Conservation (phyloP, 2,888 invertebrate species). For the Troides helena region DNA sequence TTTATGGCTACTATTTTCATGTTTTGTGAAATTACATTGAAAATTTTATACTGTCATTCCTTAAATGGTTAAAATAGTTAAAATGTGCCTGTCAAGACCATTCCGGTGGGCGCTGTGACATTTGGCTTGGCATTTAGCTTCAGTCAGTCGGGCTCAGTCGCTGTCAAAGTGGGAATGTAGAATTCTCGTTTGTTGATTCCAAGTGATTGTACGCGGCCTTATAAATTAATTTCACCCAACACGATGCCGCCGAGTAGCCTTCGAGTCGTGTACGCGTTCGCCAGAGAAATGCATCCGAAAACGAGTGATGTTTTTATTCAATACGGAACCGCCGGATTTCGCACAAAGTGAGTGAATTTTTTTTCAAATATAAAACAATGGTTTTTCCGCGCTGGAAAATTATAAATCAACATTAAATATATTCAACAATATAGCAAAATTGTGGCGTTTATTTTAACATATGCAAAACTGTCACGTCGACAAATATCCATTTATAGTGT, state of each 20-base stretch:
- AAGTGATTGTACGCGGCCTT: slow-evolving; percentile 75
- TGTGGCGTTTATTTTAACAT: slow-evolving; percentile 26
- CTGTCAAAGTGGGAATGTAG: slow-evolving; percentile 67
- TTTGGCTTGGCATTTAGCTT: slow-evolving; percentile 38
- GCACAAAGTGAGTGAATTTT: slow-evolving; percentile 84
- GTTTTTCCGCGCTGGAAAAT: slow-evolving; percentile 39
- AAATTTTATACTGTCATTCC: background rate
- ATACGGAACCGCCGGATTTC: slow-evolving; percentile 93
- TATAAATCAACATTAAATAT: slow-evolving; percentile 38
- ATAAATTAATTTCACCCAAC: slow-evolving; percentile 69
- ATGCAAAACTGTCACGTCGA: slow-evolving; percentile 41
- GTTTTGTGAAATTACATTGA: background rate
- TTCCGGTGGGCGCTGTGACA: slow-evolving; percentile 23
- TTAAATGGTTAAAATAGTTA: slow-evolving; percentile 21
- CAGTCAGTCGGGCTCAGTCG: slow-evolving; percentile 48
- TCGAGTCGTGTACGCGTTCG: slow-evolving; percentile 87
- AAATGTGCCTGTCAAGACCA: slow-evolving; percentile 33
- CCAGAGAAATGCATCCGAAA: slow-evolving; percentile 88
- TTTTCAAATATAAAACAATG: slow-evolving; percentile 38
- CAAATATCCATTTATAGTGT: slow-evolving; percentile 38
- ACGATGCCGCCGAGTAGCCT: slow-evolving; percentile 80
- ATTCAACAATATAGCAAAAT: slow-evolving; percentile 32
- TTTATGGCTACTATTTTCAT: background rate
- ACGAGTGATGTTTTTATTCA: slow-evolving; percentile 83
- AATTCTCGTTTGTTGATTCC: slow-evolving; percentile 72